A percentile compares a stretch with the other conserved stretches of the same genome.
Conservation (phyloP, 2,797 vertebrate genomes). For the Coluber constrictor region DNA sequence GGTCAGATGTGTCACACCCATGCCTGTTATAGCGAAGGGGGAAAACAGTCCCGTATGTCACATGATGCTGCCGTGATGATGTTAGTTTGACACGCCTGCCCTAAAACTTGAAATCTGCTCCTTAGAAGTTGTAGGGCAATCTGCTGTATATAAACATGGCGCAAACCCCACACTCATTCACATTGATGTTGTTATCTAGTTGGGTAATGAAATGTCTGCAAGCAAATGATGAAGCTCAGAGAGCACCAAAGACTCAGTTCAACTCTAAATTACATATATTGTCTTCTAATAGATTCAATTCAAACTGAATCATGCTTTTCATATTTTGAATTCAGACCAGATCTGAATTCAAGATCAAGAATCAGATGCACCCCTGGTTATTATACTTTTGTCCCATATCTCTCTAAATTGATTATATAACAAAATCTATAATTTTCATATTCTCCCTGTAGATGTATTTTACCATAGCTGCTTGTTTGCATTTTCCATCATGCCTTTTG, state of each 20-base stretch:
- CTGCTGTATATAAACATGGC: neutral
- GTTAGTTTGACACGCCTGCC: too few relatives aligned
- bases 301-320: neutral
- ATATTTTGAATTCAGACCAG: neutral
- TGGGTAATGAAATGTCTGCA: neutral
- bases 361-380: neutral
- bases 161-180: neutral
- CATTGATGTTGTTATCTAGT: neutral
- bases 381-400: neutral
- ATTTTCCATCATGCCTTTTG: conserved; percentile 12
- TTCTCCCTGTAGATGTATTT: neutral
- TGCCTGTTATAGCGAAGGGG: too few relatives aligned
- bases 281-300: neutral
- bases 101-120: neutral
- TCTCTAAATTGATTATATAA: neutral
- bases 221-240: neutral
- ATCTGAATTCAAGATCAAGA: too few relatives aligned
- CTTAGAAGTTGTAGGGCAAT: neutral
- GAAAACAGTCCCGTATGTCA: too few relatives aligned
- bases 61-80: fast-evolving
- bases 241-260: neutral
- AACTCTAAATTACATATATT: neutral
- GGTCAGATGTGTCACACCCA: too few relatives aligned
- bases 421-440: neutral
- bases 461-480: neutral